These are phyloP conservation scores for Danio albolineatus DNA, from an alignment of 2,797 vertebrate genomes.

Conservation along the genomic window DNA sequence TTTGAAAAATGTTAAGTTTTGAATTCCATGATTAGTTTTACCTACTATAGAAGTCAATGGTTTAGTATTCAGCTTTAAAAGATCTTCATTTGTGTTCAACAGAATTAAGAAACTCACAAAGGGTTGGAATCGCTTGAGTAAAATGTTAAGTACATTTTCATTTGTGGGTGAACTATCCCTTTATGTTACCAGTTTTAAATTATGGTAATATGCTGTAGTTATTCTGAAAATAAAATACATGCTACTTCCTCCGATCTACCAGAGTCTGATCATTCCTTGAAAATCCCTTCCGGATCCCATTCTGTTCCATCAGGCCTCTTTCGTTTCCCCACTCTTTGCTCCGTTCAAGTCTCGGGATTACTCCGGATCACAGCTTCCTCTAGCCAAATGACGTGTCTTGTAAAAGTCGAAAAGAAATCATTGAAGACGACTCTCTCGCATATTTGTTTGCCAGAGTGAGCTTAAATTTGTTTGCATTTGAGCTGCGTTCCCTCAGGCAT, in stretches of 20 bases:
- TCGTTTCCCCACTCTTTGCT: not conserved
- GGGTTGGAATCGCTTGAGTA: no score
- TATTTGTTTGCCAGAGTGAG: slow-evolving; percentile 21
- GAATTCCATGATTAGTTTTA: no score
- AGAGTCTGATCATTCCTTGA: not conserved
- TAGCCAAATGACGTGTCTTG: not conserved
- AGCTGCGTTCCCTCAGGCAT: slow-evolving; percentile 27
- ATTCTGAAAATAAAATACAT: no score
- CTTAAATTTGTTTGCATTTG: slow-evolving; percentile 17
- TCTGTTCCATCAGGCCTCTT: not conserved
- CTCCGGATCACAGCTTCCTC: not conserved
- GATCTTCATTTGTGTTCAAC: no score
- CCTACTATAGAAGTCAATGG: no score
- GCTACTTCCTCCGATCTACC: not conserved
- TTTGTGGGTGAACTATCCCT: no score
- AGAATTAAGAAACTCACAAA: no score
- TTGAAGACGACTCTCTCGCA: not conserved
- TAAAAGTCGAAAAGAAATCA: not conserved
- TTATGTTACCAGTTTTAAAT: no score
- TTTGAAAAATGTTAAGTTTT: no score
- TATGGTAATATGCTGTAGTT: no score
- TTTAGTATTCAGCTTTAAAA: no score
- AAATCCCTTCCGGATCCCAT: not conserved
- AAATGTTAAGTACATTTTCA: no score
- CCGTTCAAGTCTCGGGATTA: not conserved